Evolutionary conservation across 2,888 invertebrate species (phyloP), one percentile per base, ranked within the genome.

Genomic region (Sinhomidia bicolor): DNA sequence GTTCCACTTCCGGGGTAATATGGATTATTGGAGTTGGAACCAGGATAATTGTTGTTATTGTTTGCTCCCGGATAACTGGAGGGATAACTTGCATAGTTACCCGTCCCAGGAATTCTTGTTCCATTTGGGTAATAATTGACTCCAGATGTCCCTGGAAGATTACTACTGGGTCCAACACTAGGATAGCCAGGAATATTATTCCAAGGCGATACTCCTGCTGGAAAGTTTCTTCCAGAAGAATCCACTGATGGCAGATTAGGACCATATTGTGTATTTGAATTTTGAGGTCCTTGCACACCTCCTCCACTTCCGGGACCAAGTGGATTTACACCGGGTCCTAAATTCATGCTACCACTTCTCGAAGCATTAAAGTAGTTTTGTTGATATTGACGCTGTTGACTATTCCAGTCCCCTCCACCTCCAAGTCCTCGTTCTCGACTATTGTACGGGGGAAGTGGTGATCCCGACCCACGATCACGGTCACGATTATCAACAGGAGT

Each of bases 141-240:
- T 17, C 78, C 78, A 4, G 78, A 62, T 0, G 62, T 76, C 20
- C 88, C 88, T 1, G 88, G 88, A 9, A 88, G 23, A 32, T 82
- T 88, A 44, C 82, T 82, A 20, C 88, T 68, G 5, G 88, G 88
- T 0, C 88, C 88, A 20, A 88, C 88, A 36, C 88, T 78, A 14
- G 88, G 88, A 78, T 88, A 88, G 3, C 88, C 88, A 4, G 88
- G 88, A 83, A 88, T 32, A 54, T 82, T 83, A 10, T 83, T 88
- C 88, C 88, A 88, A 14, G 41, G 29, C 7, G 60, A 51, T 20
- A 65, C 32, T 1, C 36, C 36, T 20, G 76, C 29, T 5, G 51
- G 57, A 10, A 44, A 65, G 20, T 23, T 26, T 6, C 68, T 26
- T 1, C 57, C 36, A 4, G 29, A 9, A 5, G 36, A 29, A 29